Evolutionary conservation across 1,140 invertebrate genomes (phyloP), one percentile per base, ranked within the genome.

Genomic region (Dinothrombium tinctorium): DNA sequence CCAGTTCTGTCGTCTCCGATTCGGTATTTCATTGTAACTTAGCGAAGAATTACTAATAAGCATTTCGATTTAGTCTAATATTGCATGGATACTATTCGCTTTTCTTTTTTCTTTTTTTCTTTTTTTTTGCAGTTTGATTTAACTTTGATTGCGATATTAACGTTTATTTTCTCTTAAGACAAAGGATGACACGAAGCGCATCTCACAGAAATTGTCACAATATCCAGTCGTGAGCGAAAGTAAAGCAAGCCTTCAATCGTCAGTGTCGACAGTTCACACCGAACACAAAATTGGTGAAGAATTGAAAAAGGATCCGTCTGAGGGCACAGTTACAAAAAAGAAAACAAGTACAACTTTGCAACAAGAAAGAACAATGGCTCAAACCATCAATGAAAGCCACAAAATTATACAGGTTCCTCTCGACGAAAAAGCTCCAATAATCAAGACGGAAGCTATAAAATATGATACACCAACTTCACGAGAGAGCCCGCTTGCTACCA

Each of bases 391-490:
- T 3, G 43, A 49, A 41, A 47, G 37, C 8, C 37, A 40, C 21
- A 47, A 43, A 43, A 28, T 49, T 4, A 43, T 51, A 36, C 29
- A 43, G 23, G 47, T 47, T 8, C 44, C 45, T 8, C n/a, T 46
- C 22, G 44, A 51, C 22, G 47, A 49, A 44, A 37, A 43, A 14
- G 58, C 59, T 44, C 61, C 61, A 17, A 74, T 74, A 49, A 69
- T 76, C 23, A 67, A 69, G 52, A 76, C 71, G 25, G 74, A 76
- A 60, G 66, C 63, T 41, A 59, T 70, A 21, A 67, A 73, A 45
- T 76, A 73, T 53, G 59, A 53, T 53, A 33, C 43, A 51, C 26
- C 50, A 53, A 40, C 50, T 50, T 24, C 44, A 47, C 37, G 44
- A 56, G n/a, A 54, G 57, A n/a, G n/a, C n/a, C n/a, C n/a, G n/a